phyloP scores from a whole-genome alignment of 1,140 invertebrate species.

The Chlorops oryzae region DNA sequence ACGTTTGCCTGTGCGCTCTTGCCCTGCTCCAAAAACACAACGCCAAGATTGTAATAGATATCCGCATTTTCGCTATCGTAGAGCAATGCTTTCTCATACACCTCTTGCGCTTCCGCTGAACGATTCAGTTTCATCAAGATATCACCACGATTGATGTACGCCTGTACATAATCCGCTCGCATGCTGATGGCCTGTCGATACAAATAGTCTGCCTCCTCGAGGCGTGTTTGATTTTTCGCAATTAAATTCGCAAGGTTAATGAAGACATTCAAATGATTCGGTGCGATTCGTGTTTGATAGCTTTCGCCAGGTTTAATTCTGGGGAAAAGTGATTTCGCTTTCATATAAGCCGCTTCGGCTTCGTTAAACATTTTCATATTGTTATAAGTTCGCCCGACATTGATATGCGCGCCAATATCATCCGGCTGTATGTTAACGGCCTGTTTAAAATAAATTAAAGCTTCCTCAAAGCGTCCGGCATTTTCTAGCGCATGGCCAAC shows the following conservation, averaged over 20 bases:
- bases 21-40: conserved; percentile 88
- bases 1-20: conserved; percentile 83
- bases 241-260: conserved; percentile 93
- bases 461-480: conserved; percentile 75
- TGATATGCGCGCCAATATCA: conserved; percentile 94
- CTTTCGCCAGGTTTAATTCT: conserved; percentile 87
- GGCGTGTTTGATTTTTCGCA: conserved; percentile 81
- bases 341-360: conserved; percentile 86
- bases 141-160: conserved; percentile 94
- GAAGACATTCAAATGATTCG: conserved; percentile 94
- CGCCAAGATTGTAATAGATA: conserved; percentile 96
- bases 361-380: conserved; percentile 85
- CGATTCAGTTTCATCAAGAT: conserved; percentile 92
- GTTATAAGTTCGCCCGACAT: conserved; percentile 91
- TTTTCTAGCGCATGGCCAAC: conserved; percentile 92
- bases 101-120: conserved; percentile 89
- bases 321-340: conserved; percentile 82
- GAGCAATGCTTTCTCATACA: conserved; percentile 86
- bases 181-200: conserved; percentile 94
- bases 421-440: conserved; percentile 90
- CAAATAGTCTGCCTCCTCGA: conserved; percentile 89
- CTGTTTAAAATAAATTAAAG: conserved; percentile 84
- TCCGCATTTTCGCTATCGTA: conserved; percentile 94
- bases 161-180: conserved; percentile 94
- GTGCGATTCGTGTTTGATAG: conserved; percentile 91